Percentiles rank a stretch among this genome's conserved stretches.
Conservation (phyloP, 2,113 vertebrate species). For the Oryzias celebensis region DNA sequence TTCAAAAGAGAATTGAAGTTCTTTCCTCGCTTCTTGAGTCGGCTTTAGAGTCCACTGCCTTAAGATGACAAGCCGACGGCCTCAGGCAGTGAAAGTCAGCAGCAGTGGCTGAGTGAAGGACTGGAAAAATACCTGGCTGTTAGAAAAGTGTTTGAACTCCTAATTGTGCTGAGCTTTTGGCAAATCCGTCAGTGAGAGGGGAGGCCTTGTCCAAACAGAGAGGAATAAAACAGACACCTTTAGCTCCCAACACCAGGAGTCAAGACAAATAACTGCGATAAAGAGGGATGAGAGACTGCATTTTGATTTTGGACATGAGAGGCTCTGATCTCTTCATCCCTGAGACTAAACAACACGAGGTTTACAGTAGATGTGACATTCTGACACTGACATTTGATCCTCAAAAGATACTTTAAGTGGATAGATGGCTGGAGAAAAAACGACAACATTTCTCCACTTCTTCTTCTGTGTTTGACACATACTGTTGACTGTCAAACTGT, state of each 20-base stretch:
- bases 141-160: conserved; percentile 59
- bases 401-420: not conserved
- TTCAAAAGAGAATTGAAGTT: conserved; percentile 64
- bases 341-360: conserved; percentile 6
- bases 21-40: conserved; percentile 55
- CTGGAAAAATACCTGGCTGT: conserved; percentile 47
- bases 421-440: conserved; percentile 7
- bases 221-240: conserved; percentile 40
- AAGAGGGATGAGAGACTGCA: conserved; percentile 38
- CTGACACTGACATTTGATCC: not conserved
- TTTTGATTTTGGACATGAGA: conserved; percentile 7
- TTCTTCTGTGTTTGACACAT: too few species aligned
- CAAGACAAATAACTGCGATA: conserved; percentile 55
- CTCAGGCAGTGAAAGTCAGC: conserved; percentile 36
- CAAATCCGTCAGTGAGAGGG: conserved; percentile 56
- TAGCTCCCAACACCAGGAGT: conserved; percentile 37
- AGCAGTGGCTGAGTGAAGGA: conserved; percentile 7
- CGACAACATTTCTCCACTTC: not conserved
- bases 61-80: conserved; percentile 41
- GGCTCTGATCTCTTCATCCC: conserved; percentile 25
- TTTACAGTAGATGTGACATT: not conserved
- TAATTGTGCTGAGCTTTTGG: conserved; percentile 54
- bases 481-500: too few species aligned
- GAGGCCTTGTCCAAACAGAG: conserved; percentile 60
- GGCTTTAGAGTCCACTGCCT: conserved; percentile 49